phyloP scores from a whole-genome alignment of 2,888 invertebrate species.

The Pharmacophagus antenor region DNA sequence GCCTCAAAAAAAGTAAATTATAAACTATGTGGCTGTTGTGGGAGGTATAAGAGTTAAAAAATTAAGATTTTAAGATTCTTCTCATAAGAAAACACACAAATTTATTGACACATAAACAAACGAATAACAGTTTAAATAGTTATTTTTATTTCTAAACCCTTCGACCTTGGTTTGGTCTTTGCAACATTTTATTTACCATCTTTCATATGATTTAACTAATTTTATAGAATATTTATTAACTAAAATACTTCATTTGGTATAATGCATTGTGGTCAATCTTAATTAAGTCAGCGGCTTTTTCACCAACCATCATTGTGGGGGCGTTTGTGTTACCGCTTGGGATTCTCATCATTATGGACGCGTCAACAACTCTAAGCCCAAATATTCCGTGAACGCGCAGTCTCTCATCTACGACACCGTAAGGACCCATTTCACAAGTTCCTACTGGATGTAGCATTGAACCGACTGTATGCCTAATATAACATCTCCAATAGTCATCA shows the following conservation, averaged over 20 bases:
- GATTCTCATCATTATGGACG: slow-evolving; percentile 62
- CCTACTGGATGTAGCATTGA: slow-evolving; percentile 83
- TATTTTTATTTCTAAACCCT: no score
- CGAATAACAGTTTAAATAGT: no score
- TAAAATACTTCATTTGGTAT: slow-evolving; percentile 22
- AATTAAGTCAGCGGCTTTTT: slow-evolving; percentile 68
- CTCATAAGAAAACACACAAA: no score
- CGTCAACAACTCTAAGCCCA: slow-evolving; percentile 61
- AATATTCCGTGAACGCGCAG: slow-evolving; percentile 54
- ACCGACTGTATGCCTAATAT: slow-evolving; percentile 75
- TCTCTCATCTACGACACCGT: slow-evolving; percentile 62
- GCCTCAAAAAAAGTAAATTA: no score
- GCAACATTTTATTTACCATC: neutral
- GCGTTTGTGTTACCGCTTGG: slow-evolving; percentile 68
- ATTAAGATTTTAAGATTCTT: no score
- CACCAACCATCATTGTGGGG: slow-evolving; percentile 70
- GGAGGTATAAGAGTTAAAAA: no score
- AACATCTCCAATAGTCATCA: slow-evolving; percentile 84
- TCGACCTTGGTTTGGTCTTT: neutral
- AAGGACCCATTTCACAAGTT: slow-evolving; percentile 62
- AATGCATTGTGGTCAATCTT: slow-evolving; percentile 39
- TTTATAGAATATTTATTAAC: neutral
- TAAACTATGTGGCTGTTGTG: no score
- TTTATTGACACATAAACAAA: no score
- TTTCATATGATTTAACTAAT: neutral